Evolutionary conservation across 2,797 vertebrate species (phyloP).

Genomic region (Molossus alvarezi): DNA sequence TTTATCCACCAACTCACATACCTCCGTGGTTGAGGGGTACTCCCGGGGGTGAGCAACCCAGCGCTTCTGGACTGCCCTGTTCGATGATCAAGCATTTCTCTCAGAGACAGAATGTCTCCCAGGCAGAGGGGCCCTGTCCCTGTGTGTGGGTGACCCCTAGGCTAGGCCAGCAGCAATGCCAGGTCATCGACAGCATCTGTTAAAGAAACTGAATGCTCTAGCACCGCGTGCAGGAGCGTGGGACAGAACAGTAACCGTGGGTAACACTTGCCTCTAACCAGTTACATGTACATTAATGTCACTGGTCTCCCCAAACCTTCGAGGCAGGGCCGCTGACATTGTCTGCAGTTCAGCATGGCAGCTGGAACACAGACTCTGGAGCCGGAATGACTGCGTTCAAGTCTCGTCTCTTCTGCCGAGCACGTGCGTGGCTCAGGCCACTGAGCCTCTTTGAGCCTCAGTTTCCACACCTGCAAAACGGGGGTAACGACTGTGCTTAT

Average conservation of each 20-base stretch:
- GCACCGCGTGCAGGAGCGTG: fast-evolving
- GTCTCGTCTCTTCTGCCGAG: background rate
- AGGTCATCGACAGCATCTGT: background rate
- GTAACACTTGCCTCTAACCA: background rate
- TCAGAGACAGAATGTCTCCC: background rate
- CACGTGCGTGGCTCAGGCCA: background rate
- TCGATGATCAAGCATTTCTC: background rate
- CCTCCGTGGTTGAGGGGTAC: too few relatives aligned
- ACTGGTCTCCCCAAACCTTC: background rate
- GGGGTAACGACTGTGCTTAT: background rate
- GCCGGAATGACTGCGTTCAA: background rate
- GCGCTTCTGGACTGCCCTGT: background rate
- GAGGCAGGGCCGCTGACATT: background rate
- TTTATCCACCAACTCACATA: background rate
- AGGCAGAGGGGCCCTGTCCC: background rate
- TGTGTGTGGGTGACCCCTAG: background rate
- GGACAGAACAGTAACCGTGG: background rate
- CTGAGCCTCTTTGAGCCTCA: background rate
- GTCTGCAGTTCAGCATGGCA: background rate
- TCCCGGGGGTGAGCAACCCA: background rate
- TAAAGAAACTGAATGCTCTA: background rate
- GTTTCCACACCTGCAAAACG: background rate
- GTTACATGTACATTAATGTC: background rate
- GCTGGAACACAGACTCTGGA: background rate
- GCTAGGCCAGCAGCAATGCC: background rate